phyloP scores from a whole-genome alignment of 2,797 vertebrate genomes.

The Sebastes steindachneri region DNA sequence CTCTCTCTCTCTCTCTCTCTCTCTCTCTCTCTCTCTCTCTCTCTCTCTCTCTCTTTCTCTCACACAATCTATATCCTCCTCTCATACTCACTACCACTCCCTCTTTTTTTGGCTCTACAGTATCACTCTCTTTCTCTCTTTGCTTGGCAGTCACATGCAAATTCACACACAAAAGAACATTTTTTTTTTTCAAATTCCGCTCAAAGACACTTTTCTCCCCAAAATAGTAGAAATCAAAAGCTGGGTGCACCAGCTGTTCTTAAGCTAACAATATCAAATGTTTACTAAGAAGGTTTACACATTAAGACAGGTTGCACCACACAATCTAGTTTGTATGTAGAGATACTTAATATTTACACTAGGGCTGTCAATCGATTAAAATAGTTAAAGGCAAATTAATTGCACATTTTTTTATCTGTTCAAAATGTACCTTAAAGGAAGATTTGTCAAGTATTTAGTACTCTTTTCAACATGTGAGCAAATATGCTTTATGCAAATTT shows the following conservation, averaged over 20 bases:
- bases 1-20: slow-evolving; percentile 7
- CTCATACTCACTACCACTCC: not conserved
- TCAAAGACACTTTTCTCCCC: not conserved
- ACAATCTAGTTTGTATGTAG: not conserved
- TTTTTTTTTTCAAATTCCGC: not conserved
- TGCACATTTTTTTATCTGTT: too few relatives aligned
- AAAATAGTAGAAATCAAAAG: not conserved
- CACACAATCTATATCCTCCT: slow-evolving; percentile 14
- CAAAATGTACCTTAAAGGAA: too few relatives aligned
- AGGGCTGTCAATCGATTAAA: too few relatives aligned
- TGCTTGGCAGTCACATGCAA: slow-evolving; percentile 26
- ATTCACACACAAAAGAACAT: not conserved
- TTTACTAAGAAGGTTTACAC: not conserved
- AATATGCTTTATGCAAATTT: too few relatives aligned
- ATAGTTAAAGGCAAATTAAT: too few relatives aligned
- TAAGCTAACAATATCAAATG: not conserved
- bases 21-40: not conserved
- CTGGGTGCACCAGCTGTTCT: not conserved
- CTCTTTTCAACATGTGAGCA: too few relatives aligned
- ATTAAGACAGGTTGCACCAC: not conserved
- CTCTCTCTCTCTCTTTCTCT: slow-evolving; percentile 6
- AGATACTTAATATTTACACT: not conserved
- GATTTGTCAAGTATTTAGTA: too few relatives aligned
- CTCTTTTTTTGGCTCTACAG: not conserved
- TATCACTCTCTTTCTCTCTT: slow-evolving; percentile 16